Base-by-base conservation (phyloP, 2,888 invertebrate species). In the Agriopis marginaria region DNA sequence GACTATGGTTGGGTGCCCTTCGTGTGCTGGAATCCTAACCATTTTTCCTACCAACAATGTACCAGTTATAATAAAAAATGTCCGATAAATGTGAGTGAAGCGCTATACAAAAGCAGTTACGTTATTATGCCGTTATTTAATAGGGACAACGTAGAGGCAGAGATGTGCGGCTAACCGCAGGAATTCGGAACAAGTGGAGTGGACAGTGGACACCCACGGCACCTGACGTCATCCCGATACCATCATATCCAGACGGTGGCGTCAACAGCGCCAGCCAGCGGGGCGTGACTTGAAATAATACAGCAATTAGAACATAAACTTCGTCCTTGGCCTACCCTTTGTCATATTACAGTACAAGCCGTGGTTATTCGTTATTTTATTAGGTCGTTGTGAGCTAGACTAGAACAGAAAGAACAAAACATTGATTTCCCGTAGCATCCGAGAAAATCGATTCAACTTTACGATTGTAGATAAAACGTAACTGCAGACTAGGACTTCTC, bases 251-350 rank as follows among this genome's bases (percentile, higher is more conserved):
- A 59, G 59, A 55, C 63, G 11, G 39, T 44, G 42, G 12, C 14
- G 51, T 55, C 60, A 39, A 50, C 63, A 64, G 45, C 11, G 12
- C 47, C 40, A 39, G 45, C 62, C 53, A 58, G 51, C 63, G 9
- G 11, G 44, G 32, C 64, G 54, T 61, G 56, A 61, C 53, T 44
- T 50, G 11, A 45, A 49, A 58, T 45, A 47, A 53, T 63, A 32
- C 23, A 66, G 7, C 59, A 70, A 70, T 66, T 70, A 60, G 54
- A 66, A 63, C 54, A 66, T 50, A 50, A 45, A 32, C 0, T 14
- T 17, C 47, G 63, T 55, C 70, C 70, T 66, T 53, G 54, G 54
- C 17, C 62, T 51, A 40, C 42, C 70, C 66, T 63, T 66, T 66
- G 59, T 64, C 44, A 44, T 51, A 9, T 40, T 44, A 44, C 44